A percentile compares a stretch with the other conserved stretches of the same genome.
Evolutionary conservation across 2,888 invertebrate genomes (phyloP).

Genomic region (Fragum fragum): DNA sequence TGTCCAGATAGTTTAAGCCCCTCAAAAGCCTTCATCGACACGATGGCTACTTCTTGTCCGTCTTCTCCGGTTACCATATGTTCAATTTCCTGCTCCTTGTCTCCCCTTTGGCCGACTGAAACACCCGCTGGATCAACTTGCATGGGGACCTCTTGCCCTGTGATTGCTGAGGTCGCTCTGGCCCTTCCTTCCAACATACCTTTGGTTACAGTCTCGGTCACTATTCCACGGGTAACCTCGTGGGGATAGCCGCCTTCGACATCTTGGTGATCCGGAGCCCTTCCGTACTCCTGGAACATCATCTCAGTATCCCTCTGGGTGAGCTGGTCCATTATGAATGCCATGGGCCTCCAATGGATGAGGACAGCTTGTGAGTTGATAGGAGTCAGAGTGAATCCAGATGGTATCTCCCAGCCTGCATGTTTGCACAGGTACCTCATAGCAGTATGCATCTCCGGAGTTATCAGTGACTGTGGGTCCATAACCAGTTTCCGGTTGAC

Average conservation of each 20-base stretch:
- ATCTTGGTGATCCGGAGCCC: not conserved
- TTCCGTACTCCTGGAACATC: constrained; percentile 1
- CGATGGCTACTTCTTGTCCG: not conserved
- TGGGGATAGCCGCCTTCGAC: not conserved
- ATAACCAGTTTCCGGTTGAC: not conserved
- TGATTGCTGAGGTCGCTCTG: not conserved
- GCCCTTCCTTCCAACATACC: not conserved
- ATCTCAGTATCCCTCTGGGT: not conserved
- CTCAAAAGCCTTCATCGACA: not conserved
- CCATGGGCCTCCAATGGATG: too few relatives aligned
- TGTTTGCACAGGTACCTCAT: not conserved
- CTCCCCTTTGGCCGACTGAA: not conserved
- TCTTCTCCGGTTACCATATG: not conserved
- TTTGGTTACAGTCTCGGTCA: not conserved
- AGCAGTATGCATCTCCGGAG: not conserved
- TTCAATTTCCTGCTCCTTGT: not conserved
- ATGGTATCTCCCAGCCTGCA: not conserved
- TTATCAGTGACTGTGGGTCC: not conserved
- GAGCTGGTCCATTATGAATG: not conserved
- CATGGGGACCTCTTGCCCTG: not conserved
- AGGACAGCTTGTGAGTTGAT: too few relatives aligned
- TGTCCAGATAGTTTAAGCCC: not conserved
- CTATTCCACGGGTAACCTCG: too few relatives aligned
- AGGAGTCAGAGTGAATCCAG: not conserved
- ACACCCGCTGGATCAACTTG: not conserved